phyloP scores from a whole-genome alignment of 2,113 vertebrate species.

The Piaya cayana region DNA sequence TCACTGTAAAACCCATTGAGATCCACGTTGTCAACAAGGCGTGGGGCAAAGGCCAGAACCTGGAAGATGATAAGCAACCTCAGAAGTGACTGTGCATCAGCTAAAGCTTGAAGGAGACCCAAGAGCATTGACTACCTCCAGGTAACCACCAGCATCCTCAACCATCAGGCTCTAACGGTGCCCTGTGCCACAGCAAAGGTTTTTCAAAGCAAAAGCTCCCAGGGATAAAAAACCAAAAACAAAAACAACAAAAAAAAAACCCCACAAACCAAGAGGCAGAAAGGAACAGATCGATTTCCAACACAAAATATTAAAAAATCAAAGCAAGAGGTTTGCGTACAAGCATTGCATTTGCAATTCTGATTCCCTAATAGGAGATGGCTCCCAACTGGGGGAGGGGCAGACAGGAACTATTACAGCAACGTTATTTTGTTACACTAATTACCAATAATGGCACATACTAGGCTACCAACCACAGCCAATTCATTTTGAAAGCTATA shows the following conservation, averaged over 20 bases:
- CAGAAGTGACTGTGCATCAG: not conserved
- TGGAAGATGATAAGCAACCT: not conserved
- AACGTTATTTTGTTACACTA: slow-evolving; percentile 58
- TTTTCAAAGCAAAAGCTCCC: not conserved
- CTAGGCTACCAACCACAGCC: slow-evolving; percentile 44
- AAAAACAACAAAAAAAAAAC: too few species aligned
- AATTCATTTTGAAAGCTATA: slow-evolving; percentile 71
- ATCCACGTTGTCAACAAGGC: fast-evolving
- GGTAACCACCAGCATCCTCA: not conserved
- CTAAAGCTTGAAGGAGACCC: not conserved
- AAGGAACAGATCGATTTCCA: not conserved
- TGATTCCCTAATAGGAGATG: not conserved
- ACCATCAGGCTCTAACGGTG: not conserved
- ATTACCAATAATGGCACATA: slow-evolving; percentile 69
- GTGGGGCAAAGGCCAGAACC: fast-evolving
- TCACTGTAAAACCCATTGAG: not conserved
- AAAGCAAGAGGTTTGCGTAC: not conserved
- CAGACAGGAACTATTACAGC: not conserved
- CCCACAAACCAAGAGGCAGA: not conserved
- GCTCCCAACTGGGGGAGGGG: slow-evolving; percentile 9
- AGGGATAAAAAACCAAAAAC: not conserved
- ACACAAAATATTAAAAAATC: not conserved
- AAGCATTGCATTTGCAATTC: slow-evolving; percentile 2
- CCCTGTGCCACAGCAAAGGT: not conserved
- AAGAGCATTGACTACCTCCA: not conserved